phyloP scores from a whole-genome alignment of 2,888 invertebrate species.

The Pachydiplax longipennis region DNA sequence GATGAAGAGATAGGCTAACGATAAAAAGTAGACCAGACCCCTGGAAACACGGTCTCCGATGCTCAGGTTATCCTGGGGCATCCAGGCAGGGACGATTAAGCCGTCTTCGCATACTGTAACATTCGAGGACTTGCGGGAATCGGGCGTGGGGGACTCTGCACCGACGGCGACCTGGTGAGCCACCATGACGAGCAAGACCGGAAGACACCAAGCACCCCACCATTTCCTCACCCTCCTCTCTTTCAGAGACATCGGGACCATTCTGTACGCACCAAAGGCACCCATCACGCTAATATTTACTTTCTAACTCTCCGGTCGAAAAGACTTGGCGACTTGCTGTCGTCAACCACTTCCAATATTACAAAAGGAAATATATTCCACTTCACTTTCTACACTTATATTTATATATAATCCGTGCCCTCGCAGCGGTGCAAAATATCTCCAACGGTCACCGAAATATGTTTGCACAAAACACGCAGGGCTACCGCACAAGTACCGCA shows the following conservation, averaged over 20 bases:
- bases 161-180: not conserved
- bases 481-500: constrained; percentile 17
- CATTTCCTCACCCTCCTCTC: constrained; percentile 3
- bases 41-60: constrained; percentile 81
- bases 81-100: constrained; percentile 87
- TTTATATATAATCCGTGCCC: too few relatives aligned
- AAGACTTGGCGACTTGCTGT: too few relatives aligned
- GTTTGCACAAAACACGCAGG: not conserved
- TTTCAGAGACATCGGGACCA: not conserved
- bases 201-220: constrained; percentile 29
- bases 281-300: not conserved
- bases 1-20: constrained; percentile 93
- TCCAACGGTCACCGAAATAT: too few relatives aligned
- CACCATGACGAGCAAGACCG: constrained; percentile 7
- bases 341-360: too few relatives aligned
- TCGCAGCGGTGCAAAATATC: too few relatives aligned
- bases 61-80: constrained; percentile 78
- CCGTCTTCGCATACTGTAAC: constrained; percentile 77
- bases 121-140: not conserved
- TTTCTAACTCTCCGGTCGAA: too few relatives aligned
- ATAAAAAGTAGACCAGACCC: constrained; percentile 88
- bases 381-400: too few relatives aligned
- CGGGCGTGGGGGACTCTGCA: not conserved
- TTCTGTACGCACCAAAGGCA: constrained; percentile 6
- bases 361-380: too few relatives aligned